phyloP scores from a whole-genome alignment of 2,113 vertebrate genomes.

The Lophius piscatorius region DNA sequence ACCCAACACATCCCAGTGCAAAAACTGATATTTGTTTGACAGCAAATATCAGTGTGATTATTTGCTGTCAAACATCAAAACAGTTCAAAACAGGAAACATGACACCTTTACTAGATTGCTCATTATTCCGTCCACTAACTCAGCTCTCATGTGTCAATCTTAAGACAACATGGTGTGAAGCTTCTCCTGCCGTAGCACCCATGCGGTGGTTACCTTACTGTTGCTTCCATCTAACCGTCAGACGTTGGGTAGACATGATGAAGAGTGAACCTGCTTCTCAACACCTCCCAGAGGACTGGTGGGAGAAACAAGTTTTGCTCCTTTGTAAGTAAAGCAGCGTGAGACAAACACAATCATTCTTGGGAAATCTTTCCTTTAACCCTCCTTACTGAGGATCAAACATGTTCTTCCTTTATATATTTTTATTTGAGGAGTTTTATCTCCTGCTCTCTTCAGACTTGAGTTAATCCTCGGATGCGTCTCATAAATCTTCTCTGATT shows the following conservation, averaged over 20 bases:
- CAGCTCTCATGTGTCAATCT: slow-evolving; percentile 47
- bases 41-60: slow-evolving; percentile 14
- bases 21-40: neutral
- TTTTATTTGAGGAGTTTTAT: slow-evolving; percentile 57
- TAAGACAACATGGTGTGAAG: slow-evolving; percentile 51
- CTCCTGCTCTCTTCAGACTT: slow-evolving; percentile 28
- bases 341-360: slow-evolving; percentile 59
- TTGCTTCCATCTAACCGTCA: slow-evolving; percentile 51
- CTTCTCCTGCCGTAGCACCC: slow-evolving; percentile 39
- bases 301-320: slow-evolving; percentile 39
- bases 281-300: slow-evolving; percentile 47
- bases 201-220: slow-evolving; percentile 36
- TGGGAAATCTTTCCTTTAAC: slow-evolving; percentile 50
- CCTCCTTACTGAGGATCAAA: slow-evolving; percentile 46
- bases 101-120: slow-evolving; percentile 1
- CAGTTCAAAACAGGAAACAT: slow-evolving; percentile 28
- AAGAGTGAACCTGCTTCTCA: slow-evolving; percentile 66
- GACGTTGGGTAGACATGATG: slow-evolving; percentile 69
- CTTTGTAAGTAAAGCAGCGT: slow-evolving; percentile 36
- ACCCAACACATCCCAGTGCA: neutral
- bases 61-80: slow-evolving; percentile 37
- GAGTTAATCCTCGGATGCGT: slow-evolving; percentile 47
- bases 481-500: slow-evolving; percentile 59
- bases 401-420: slow-evolving; percentile 34
- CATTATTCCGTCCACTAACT: slow-evolving; percentile 12